Conservation (phyloP, 1,140 invertebrate genomes). For the Heliconius congener region DNA sequence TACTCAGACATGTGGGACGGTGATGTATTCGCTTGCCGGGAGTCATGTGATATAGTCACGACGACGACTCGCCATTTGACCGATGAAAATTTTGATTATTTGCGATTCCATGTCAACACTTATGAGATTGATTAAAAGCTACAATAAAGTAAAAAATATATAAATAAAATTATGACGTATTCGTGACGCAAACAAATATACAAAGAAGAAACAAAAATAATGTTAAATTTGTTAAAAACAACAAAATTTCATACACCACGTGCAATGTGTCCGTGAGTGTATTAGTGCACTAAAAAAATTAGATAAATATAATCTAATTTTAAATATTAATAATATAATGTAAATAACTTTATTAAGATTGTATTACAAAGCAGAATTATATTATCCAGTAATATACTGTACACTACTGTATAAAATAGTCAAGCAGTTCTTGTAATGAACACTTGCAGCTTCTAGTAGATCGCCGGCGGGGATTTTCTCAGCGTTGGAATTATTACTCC, state of each 20-base stretch:
- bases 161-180: too few relatives aligned
- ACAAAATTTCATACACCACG: too few relatives aligned
- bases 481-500: neutral
- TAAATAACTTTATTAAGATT: neutral
- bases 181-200: too few relatives aligned
- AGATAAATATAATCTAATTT: too few relatives aligned
- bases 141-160: too few relatives aligned
- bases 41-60: slow-evolving; percentile 60
- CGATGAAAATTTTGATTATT: slow-evolving; percentile 43
- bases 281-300: too few relatives aligned
- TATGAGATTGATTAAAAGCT: neutral
- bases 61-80: slow-evolving; percentile 59
- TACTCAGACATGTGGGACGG: slow-evolving; percentile 47
- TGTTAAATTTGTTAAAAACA: too few relatives aligned
- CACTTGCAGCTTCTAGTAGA: neutral
- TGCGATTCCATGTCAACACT: neutral
- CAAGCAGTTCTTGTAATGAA: neutral
- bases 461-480: too few relatives aligned
- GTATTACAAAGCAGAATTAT: neutral
- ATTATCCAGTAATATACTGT: neutral
- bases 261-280: too few relatives aligned
- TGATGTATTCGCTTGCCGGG: slow-evolving; percentile 61
- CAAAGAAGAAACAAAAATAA: too few relatives aligned
- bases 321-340: neutral
- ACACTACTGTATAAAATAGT: neutral